Conservation (phyloP, 2,797 vertebrate genomes). For the Amniataba percoides region DNA sequence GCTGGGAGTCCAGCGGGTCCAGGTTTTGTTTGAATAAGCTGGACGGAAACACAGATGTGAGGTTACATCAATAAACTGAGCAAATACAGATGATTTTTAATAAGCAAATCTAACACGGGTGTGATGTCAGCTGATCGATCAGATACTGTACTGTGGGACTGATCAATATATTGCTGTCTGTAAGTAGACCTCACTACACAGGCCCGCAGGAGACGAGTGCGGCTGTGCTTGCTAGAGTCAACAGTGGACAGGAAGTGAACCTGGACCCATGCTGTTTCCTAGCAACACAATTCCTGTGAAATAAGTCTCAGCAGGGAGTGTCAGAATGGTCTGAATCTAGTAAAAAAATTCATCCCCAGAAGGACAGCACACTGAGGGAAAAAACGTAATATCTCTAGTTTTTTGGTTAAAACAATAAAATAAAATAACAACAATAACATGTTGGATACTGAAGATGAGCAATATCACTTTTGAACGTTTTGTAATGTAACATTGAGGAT, state of each 20-base stretch:
- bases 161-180: background rate
- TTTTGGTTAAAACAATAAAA: background rate
- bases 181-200: background rate
- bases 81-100: background rate
- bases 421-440: background rate
- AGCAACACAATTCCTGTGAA: slow-evolving; percentile 24
- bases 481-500: background rate
- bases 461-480: background rate
- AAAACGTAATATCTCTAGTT: background rate
- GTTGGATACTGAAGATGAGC: background rate
- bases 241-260: slow-evolving; percentile 18
- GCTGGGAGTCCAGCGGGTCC: slow-evolving; percentile 59
- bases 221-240: background rate
- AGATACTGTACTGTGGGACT: background rate
- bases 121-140: background rate
- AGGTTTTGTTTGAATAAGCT: slow-evolving; percentile 54
- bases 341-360: background rate
- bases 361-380: background rate
- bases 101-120: background rate
- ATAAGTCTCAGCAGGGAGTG: background rate
- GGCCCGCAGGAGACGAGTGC: too few species aligned
- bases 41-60: slow-evolving; percentile 1
- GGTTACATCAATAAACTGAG: background rate
- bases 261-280: slow-evolving; percentile 16
- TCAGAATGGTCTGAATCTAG: background rate